Evolutionary conservation across 2,888 invertebrate genomes (phyloP), one percentile per base, ranked within the genome.

Genomic region (Hirtodrosophila confusa): DNA sequence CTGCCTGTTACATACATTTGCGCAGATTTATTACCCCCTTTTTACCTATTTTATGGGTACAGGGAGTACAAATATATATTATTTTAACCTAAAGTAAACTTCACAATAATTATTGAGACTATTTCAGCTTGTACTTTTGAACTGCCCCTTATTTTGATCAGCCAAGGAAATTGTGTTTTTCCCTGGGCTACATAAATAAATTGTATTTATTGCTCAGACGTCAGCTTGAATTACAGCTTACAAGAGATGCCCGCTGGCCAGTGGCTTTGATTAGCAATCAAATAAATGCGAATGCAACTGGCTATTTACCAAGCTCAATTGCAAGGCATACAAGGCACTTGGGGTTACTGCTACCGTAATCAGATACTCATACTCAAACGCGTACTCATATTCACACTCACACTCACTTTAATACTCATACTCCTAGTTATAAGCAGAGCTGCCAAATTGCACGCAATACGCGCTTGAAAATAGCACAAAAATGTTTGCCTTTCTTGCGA

Each of bases 231-330:
- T 37, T 37, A 37, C 44, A 39, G 33, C 23, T 27, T 23, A 58
- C 29, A 39, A 40, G 23, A 8, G 57, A 36, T 75, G 62, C 37
- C 69, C 48, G 10, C 40, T 47, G 56, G 74, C 48, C 24, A 51
- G 39, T 50, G 40, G 33, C 50, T 45, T 62, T 75, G 62, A 70
- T 74, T 56, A 56, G 61, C 65, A 54, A 61, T 53, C 62, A 58
- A 58, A 51, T 33, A 17, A 43, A 17, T 48, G 6, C 53, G 48
- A 69, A 51, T 77, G 65, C 63, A 68, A 45, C 60, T 45, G 50
- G 72, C 47, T 79, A 55, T 78, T 74, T 67, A 78, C 62, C 53
- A 66, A 66, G 74, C 83, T 82, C 86, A 54, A 68, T 76, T 74
- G 76, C 83, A 73, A 70, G 50, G 57, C 68, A 66, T 7, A 36